phyloP scores from a whole-genome alignment of 2,113 vertebrate genomes.

The Ceuthmochares aereus region DNA sequence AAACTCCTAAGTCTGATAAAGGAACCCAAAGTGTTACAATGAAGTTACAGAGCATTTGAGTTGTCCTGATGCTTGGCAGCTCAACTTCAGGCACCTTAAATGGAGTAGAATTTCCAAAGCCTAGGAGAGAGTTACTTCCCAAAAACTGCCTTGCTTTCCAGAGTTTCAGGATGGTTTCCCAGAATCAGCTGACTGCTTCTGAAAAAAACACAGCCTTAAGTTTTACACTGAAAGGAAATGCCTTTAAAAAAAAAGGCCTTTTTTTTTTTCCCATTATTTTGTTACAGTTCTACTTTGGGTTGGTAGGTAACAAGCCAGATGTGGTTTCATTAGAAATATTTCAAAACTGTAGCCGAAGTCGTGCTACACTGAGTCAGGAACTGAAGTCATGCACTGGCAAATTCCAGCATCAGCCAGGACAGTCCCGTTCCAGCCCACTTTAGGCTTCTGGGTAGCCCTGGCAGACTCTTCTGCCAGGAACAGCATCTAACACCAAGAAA shows the following conservation, averaged over 20 bases:
- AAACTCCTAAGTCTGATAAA: neutral
- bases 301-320: constrained; percentile 11
- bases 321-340: neutral
- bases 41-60: neutral
- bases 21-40: neutral
- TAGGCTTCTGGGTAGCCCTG: neutral
- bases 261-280: neutral
- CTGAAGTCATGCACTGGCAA: neutral
- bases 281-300: neutral
- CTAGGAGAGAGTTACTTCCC: neutral
- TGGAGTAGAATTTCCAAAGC: neutral
- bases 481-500: neutral
- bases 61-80: neutral
- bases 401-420: neutral
- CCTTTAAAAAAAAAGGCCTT: neutral
- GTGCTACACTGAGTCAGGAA: neutral
- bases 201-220: neutral
- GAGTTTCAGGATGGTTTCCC: neutral
- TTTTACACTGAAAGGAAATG: neutral
- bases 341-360: neutral
- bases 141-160: neutral
- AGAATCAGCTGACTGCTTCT: neutral
- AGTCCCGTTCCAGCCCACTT: neutral
- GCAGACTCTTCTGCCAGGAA: constrained; percentile 14
- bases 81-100: neutral